Conservation (phyloP, 1,140 invertebrate genomes). For the Macrobrachium rosenbergii region DNA sequence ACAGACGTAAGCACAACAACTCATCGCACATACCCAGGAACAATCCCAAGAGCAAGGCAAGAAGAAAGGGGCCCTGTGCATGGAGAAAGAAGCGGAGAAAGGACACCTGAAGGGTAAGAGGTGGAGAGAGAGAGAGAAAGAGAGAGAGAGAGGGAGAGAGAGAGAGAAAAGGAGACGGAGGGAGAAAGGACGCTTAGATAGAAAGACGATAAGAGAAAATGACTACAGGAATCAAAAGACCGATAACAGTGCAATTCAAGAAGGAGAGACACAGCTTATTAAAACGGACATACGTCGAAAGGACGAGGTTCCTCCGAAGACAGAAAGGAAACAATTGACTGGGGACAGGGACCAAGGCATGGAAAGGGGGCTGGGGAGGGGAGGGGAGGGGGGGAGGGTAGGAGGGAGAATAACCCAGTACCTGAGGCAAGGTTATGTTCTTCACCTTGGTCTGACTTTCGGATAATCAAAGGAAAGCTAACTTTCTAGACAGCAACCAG, state of each 20-base stretch:
- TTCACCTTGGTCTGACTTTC: neutral
- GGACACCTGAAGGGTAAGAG: neutral
- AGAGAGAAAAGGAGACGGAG: neutral
- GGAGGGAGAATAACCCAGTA: neutral
- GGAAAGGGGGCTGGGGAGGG: neutral
- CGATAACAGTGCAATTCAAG: neutral
- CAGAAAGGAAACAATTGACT: neutral
- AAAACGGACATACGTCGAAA: neutral
- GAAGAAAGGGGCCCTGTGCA: neutral
- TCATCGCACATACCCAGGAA: too few species aligned
- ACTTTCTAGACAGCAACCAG: too few species aligned
- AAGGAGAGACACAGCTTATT: neutral
- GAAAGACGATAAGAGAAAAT: neutral
- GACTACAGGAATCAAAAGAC: neutral
- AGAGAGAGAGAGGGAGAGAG: neutral
- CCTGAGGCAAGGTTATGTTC: neutral
- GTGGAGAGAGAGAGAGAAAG: neutral
- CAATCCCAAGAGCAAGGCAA: too few species aligned
- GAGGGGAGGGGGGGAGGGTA: neutral
- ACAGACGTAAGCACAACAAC: too few species aligned
- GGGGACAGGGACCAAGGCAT: neutral
- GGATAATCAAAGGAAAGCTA: too few species aligned
- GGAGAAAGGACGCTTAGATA: constrained; percentile 18
- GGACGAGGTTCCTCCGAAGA: neutral
- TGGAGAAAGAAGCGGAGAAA: neutral